Base-by-base conservation (phyloP, 1,140 invertebrate genomes). In the Mylabris phalerata region DNA sequence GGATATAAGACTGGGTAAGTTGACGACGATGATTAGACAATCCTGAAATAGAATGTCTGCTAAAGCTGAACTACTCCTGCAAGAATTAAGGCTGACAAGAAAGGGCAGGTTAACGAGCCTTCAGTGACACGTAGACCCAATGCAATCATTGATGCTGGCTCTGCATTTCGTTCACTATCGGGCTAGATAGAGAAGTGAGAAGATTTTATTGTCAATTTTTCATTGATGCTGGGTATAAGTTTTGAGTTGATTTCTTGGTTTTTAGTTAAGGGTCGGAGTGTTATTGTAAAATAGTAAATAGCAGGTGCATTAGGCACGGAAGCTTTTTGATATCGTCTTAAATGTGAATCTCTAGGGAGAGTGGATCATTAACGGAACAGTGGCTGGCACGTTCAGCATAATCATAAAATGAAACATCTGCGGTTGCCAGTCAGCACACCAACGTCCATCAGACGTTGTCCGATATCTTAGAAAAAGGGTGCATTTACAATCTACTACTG, bases 11-110 rank as follows among this genome's bases (percentile, higher is more conserved):
- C 39, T 32, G 27, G 52, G 52, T 47, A 48, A 47, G 61, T 50
- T 59, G 52, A 48, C 58, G 57, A 59, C 55, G 55, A 63, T 60
- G 58, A 63, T 63, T 63, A 60, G 55, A 43, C 55, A 43, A 47
- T 52, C 50, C 44, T 54, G 57, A 45, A 57, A 60, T 54, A 58
- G 55, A 57, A 60, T 55, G 43, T 57, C 55, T 51, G 40, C 46
- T 51, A 42, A 50, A 57, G 45, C 48, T 45, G 46, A 26, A 49
- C 44, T 47, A 38, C 26, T 32, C 10, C 50, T 59, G 25, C 26
- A 59, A 52, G 49, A 59, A 57, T 56, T 57, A 57, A 61, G 39
- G 24, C 48, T 46, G 49, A 61, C 50, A 48, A 49, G 52, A 51
- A 61, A 57, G 59, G 59, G 54, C 59, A 41, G 50, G 43, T 59